These are phyloP conservation scores for Cyanoramphus novaezelandiae DNA, from an alignment of 2,113 vertebrate genomes.

Conservation along the genomic window DNA sequence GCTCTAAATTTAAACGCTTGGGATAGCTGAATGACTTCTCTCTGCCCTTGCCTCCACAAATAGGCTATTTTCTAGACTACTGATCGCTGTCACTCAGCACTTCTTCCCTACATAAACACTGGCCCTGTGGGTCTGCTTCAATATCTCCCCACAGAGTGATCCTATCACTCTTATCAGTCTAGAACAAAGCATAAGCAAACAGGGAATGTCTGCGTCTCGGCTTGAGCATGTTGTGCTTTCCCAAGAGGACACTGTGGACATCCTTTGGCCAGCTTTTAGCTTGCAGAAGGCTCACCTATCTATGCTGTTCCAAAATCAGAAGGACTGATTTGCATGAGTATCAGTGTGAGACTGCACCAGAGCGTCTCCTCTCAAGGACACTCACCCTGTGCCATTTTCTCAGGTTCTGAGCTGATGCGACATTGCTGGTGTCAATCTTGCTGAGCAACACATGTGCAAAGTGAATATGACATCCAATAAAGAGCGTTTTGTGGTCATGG, in stretches of 20 bases:
- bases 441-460: accelerated
- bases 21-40: background rate
- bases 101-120: too few relatives aligned
- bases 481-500: accelerated
- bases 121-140: too few relatives aligned
- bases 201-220: accelerated
- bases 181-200: background rate
- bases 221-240: accelerated
- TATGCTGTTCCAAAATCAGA: background rate
- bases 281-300: background rate
- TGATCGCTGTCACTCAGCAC: background rate
- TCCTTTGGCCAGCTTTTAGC: background rate
- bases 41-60: background rate
- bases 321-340: background rate
- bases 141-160: background rate
- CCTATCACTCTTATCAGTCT: background rate
- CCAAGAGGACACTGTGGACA: background rate
- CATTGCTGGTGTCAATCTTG: too few relatives aligned
- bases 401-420: background rate
- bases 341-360: accelerated
- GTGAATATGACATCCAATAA: too few relatives aligned
- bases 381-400: accelerated
- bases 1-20: background rate
- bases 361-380: accelerated
- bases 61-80: background rate